Percentiles rank a stretch among this genome's conserved stretches.
Evolutionary conservation across 2,797 vertebrate species (phyloP).

Genomic region (Eleutherodactylus coqui): DNA sequence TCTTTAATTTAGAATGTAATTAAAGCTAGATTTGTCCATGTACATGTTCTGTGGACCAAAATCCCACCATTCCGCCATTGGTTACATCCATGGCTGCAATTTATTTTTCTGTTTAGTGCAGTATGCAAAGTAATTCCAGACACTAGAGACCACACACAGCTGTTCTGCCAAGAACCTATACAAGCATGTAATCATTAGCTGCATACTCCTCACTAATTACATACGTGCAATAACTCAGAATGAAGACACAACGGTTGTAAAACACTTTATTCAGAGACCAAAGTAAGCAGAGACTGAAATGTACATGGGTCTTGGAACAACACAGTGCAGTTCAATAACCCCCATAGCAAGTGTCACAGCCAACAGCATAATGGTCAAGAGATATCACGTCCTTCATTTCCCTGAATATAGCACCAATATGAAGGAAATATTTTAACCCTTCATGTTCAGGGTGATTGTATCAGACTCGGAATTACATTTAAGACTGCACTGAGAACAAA

Average conservation of each 20-base stretch:
- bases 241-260: conserved; percentile 49
- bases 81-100: not conserved
- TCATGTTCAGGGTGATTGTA: not conserved
- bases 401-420: conserved; percentile 59
- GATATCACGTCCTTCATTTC: conserved; percentile 7
- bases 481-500: conserved; percentile 3
- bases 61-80: not conserved
- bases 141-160: too few relatives aligned
- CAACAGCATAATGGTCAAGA: conserved; percentile 3
- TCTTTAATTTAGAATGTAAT: too few relatives aligned
- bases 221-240: not conserved
- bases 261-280: conserved; percentile 60
- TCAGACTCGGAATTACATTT: not conserved
- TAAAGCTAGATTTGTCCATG: too few relatives aligned
- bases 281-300: conserved; percentile 32
- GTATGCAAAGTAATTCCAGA: not conserved
- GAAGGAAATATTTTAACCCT: conserved; percentile 32
- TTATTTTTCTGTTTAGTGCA: too few relatives aligned
- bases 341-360: not conserved
- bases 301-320: conserved; percentile 9
- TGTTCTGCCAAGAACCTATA: not conserved
- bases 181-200: not conserved
- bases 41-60: too few relatives aligned
- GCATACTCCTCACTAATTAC: not conserved
- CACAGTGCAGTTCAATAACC: conserved; percentile 10